Evolutionary conservation across 2,113 vertebrate genomes (phyloP).

Genomic region (Ictalurus furcatus): DNA sequence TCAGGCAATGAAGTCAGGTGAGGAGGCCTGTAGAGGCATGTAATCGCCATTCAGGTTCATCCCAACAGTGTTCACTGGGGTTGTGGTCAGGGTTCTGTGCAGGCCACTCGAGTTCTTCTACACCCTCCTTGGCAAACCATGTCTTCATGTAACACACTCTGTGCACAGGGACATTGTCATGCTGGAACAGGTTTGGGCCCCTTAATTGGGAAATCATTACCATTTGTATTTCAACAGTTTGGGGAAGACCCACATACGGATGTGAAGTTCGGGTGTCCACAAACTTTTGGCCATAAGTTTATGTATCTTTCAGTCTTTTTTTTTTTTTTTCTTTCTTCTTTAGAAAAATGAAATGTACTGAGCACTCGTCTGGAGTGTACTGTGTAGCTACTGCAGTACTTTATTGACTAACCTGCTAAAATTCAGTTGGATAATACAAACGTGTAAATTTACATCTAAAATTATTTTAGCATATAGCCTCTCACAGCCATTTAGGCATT

Average conservation of each 20-base stretch:
- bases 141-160: not conserved
- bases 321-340: not conserved
- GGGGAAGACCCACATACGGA: not conserved
- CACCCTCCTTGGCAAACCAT: no score
- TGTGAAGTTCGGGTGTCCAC: not conserved
- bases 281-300: not conserved
- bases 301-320: not conserved
- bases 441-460: not conserved
- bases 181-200: not conserved
- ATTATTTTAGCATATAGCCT: not conserved
- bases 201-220: not conserved
- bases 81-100: not conserved
- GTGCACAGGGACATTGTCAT: not conserved
- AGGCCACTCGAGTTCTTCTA: not conserved
- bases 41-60: not conserved
- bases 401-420: not conserved
- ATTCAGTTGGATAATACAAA: not conserved
- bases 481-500: not conserved
- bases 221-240: no score
- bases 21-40: not conserved
- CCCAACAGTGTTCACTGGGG: not conserved
- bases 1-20: not conserved
- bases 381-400: not conserved
- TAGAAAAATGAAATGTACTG: not conserved
- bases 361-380: not conserved